Conservation (phyloP, 2,797 vertebrate species). For the Bradypus variegatus region DNA sequence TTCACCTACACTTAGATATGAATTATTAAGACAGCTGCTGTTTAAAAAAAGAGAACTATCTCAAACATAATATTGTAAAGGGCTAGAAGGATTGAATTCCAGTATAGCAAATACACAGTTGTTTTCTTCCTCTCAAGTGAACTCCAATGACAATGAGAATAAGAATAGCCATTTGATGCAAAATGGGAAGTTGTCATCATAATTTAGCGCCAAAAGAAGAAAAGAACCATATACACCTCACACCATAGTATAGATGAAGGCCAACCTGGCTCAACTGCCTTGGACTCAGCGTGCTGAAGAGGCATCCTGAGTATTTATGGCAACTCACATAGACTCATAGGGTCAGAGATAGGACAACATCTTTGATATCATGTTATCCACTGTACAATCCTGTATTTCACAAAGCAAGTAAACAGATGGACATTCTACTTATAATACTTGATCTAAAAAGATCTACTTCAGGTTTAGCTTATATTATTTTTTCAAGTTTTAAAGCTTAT, state of each 20-base stretch:
- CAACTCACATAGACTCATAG: background rate
- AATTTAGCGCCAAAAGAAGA: slow-evolving; percentile 22
- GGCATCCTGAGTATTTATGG: background rate
- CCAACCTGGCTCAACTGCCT: background rate
- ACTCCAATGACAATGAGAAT: background rate
- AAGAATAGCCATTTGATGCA: slow-evolving; percentile 23
- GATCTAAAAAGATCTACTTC: background rate
- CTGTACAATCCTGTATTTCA: background rate
- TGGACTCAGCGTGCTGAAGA: background rate
- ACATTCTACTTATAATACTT: background rate
- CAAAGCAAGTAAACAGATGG: background rate
- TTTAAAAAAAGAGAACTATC: slow-evolving; percentile 18
- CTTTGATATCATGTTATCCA: background rate
- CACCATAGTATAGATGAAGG: background rate
- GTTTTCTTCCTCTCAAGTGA: slow-evolving; percentile 8
- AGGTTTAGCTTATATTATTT: background rate
- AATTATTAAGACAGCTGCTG: slow-evolving; percentile 41
- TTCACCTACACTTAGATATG: slow-evolving; percentile 34
- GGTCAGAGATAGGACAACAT: background rate
- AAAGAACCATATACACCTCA: background rate
- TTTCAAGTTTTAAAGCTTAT: background rate
- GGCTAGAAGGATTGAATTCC: slow-evolving; percentile 22
- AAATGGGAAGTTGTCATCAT: slow-evolving; percentile 15
- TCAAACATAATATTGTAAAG: slow-evolving; percentile 25
- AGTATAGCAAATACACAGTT: background rate